Percentiles rank a stretch among this genome's conserved stretches.
phyloP scores from a whole-genome alignment of 1,140 invertebrate genomes.

The Linepithema humile region DNA sequence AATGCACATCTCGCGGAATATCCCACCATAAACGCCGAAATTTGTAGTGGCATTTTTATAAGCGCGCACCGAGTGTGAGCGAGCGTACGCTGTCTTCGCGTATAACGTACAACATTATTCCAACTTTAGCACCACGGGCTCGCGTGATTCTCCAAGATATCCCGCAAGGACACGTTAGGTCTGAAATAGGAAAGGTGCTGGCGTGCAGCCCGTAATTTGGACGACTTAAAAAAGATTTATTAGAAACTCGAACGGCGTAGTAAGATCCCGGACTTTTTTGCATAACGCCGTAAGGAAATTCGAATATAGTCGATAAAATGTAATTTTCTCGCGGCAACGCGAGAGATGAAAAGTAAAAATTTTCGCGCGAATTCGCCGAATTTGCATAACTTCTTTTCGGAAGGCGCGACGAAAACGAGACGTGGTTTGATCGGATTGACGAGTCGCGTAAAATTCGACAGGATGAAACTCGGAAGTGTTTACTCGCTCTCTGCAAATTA shows the following conservation, averaged over 20 bases:
- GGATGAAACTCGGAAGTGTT: not conserved
- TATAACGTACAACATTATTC: conserved; percentile 48
- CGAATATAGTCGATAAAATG: not conserved
- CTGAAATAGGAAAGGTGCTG: conserved; percentile 45
- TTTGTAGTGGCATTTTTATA: conserved; percentile 40
- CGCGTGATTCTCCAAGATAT: conserved; percentile 64
- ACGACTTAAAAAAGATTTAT: conserved; percentile 62
- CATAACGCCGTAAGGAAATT: conserved; percentile 23
- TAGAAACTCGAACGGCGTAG: not conserved
- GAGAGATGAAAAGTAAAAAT: not conserved
- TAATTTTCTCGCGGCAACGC: not conserved
- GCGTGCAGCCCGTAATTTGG: conserved; percentile 45
- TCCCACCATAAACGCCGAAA: conserved; percentile 11
- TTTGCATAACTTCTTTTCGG: not conserved
- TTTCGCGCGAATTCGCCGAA: not conserved
- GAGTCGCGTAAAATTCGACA: not conserved
- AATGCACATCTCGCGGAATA: conserved; percentile 12
- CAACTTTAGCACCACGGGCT: conserved; percentile 35
- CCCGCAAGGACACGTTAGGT: conserved; percentile 50
- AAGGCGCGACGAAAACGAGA: not conserved
- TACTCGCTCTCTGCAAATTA: conserved; percentile 3
- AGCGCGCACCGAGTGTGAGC: not conserved
- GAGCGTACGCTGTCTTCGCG: conserved; percentile 8
- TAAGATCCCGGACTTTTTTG: conserved; percentile 27
- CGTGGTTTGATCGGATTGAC: not conserved